Evolutionary conservation across 2,888 invertebrate species (phyloP), one percentile per base, ranked within the genome.

Genomic region (Netelia melanura): DNA sequence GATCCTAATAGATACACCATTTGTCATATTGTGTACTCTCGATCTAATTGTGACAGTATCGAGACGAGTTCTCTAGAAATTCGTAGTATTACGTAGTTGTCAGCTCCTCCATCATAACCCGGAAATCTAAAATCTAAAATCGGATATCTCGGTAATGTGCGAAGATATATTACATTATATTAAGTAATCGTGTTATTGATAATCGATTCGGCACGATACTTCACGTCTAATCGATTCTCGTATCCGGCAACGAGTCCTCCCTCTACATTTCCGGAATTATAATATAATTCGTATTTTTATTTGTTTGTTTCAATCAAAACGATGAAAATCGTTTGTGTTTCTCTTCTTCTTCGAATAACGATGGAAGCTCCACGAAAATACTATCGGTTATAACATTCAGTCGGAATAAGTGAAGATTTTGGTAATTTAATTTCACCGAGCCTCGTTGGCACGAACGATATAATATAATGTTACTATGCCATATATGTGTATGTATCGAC

Each of bases 341-440:
- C 64, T 48, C 56, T 67, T 64, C 54, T 78, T 72, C 56, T 48
- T 62, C 23, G 44, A 43, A 67, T 30, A 75, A 76, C 52, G 58
- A 61, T 85, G 85, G 85, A 85, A 85, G 79, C 81, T 85, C 85
- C 75, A 81, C 68, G 52, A 67, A 85, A 85, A 85, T 85, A 79
- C 85, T 82, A 85, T 79, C 75, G 71, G 58, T 74, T 85, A 71
- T 21, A 62, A 85, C 79, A 82, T 82, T 82, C 82, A 79, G 85
- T 85, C 82, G 78, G 82, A 81, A 52, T 75, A 76, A 70, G 65
- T 67, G 75, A 67, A 65, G 44, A 75, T 79, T 81, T 38, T 82
- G 30, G 48, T 82, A 61, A 79, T 80, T 65, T 65, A 17, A 58
- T 79, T 71, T 75, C 70, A 78, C 78, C 78, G 71, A 70, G 81